Evolutionary conservation across 35 echinoderm and acorn worm genomes (phyloP).

Genomic region (Ophiothrix spiculata): DNA sequence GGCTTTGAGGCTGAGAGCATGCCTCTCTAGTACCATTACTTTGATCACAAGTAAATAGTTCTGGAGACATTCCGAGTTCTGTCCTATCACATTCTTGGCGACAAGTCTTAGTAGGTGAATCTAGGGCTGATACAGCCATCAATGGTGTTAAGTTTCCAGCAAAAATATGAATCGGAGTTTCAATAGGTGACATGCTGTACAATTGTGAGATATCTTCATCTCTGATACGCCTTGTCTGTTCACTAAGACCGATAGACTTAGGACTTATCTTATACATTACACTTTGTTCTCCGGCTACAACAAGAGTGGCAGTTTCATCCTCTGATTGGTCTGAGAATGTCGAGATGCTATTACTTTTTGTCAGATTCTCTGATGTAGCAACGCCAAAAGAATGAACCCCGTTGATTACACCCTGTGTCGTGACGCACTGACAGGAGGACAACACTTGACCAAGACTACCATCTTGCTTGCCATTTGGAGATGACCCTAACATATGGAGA

Average conservation of each 20-base stretch:
- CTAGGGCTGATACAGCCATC: not conserved
- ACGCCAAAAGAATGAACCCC: not conserved
- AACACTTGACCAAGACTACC: not conserved
- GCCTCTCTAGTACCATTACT: too few relatives aligned
- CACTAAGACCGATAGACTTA: not conserved
- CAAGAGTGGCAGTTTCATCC: not conserved
- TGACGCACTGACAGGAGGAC: not conserved
- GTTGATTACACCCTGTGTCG: not conserved
- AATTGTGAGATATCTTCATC: not conserved
- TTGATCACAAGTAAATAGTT: too few relatives aligned
- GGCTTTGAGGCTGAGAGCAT: too few relatives aligned
- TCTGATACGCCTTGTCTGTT: not conserved
- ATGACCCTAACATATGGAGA: constrained; percentile 70
- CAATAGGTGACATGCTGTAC: not conserved
- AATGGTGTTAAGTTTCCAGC: not conserved
- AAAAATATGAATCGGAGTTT: not conserved
- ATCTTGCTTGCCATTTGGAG: constrained; percentile 34
- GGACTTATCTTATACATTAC: not conserved
- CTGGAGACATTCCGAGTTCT: too few relatives aligned
- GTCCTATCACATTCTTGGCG: too few relatives aligned
- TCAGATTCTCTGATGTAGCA: not conserved
- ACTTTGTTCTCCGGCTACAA: not conserved
- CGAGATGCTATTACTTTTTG: not conserved
- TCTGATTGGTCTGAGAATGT: not conserved
- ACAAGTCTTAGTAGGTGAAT: too few relatives aligned